Evolutionary conservation across 2,797 vertebrate species (phyloP), one percentile per base, ranked within the genome.

Genomic region (Ptychadena robeensis): DNA sequence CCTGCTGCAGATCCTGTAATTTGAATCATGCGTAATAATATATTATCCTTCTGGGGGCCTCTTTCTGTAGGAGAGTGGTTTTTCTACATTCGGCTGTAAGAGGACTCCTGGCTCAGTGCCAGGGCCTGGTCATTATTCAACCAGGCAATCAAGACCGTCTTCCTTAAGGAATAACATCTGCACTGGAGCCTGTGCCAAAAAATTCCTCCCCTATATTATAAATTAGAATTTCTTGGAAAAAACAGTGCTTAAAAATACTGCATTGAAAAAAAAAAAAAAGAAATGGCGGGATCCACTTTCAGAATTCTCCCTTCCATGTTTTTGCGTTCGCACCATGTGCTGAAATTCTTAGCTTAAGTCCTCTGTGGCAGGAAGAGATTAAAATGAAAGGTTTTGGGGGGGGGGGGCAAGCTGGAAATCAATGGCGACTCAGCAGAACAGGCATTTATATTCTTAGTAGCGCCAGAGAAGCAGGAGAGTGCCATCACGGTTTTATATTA

Each of bases 11-110:
- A 94, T 92, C 90, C 92, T 93, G 91, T 94, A 94, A 94, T 94
- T 92, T 93, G 93, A 94, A 94, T 94, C 93, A 93, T 94, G 92
- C 89, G 91, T 94, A 94, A 95, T 94, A 94, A 94, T 94, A 93
- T 94, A 94, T 94, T 94, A 94, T 93, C 91, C 94, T 93, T 91
- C 93, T 88, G 93, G 92, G 93, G 93, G 87, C 91, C 91, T 92
- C 90, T 91, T 92, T 91, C 91, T 91, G 91, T 92, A 92, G 90
- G 86, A 92, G 90, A 93, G 92, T 91, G 91, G 91, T 91, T 94
- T n/a, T 91, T 93, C 91, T 94, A 92, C 89, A 91, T 94, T 94
- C 90, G 92, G 91, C 90, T 92, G 72, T 90, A 92, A 93, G 91
- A 90, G 92, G 93, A 90, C 88, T 87, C 88, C 89, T 94, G 94